A percentile compares a stretch with the other conserved stretches of the same genome.
Evolutionary conservation across 2,797 vertebrate species (phyloP).

Genomic region (Siniperca undulata): DNA sequence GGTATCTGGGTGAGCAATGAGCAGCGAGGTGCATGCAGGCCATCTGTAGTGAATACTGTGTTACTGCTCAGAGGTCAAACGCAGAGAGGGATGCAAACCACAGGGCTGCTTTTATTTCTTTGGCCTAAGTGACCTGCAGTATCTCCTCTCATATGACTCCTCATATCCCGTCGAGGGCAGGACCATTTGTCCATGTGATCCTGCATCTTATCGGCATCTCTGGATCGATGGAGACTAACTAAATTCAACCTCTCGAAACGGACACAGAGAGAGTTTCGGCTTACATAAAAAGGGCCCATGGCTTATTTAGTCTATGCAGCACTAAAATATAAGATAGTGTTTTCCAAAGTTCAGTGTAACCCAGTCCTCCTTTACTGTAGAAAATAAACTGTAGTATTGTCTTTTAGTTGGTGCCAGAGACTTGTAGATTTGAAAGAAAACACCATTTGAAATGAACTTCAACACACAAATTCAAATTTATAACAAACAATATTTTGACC

Average conservation of each 20-base stretch:
- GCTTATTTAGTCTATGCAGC: constrained; percentile 43
- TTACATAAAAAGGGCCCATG: constrained; percentile 48
- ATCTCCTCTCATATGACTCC: constrained; percentile 49
- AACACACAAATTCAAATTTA: constrained; percentile 22
- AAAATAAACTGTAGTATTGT: constrained; percentile 31
- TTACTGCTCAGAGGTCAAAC: constrained; percentile 78
- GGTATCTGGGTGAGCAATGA: constrained; percentile 79
- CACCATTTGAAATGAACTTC: constrained; percentile 7
- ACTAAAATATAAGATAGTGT: constrained; percentile 34
- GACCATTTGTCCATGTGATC: constrained; percentile 59
- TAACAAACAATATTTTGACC: constrained; percentile 32
- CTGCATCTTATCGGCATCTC: constrained; percentile 56
- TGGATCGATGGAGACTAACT: constrained; percentile 56
- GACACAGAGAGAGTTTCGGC: constrained; percentile 58
- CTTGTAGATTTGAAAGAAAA: constrained; percentile 25
- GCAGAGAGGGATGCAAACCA: constrained; percentile 58
- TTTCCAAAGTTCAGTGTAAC: constrained; percentile 32
- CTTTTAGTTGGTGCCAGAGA: constrained; percentile 30
- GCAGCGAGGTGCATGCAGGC: constrained; percentile 75
- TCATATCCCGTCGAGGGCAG: constrained; percentile 33
- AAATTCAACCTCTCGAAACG: constrained; percentile 55
- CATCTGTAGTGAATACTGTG: constrained; percentile 78
- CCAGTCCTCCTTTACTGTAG: constrained; percentile 26
- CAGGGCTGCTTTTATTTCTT: constrained; percentile 66
- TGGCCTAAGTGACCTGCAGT: constrained; percentile 53